A percentile compares a stretch with the other conserved stretches of the same genome.
Conservation (phyloP, 2,113 vertebrate genomes). For the Semicossyphus pulcher region DNA sequence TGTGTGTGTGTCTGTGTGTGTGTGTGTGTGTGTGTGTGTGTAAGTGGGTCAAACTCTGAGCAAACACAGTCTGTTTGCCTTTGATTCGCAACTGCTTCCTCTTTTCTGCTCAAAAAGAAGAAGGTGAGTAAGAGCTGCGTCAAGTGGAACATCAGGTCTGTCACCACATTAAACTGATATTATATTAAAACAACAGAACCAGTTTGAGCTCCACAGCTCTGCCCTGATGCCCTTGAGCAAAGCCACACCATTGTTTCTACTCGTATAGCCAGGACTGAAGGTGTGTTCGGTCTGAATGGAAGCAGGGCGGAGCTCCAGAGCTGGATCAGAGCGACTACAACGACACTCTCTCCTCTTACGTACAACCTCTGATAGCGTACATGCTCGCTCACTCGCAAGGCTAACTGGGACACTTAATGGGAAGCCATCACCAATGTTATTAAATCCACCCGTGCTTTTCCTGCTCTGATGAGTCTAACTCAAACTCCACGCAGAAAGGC, state of each 20-base stretch:
- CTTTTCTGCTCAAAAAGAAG: slow-evolving; percentile 4
- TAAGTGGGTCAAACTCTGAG: background rate
- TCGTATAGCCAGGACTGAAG: background rate
- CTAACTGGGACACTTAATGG: no score
- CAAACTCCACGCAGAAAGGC: no score
- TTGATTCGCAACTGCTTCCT: slow-evolving; percentile 16
- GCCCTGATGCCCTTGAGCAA: slow-evolving; percentile 1
- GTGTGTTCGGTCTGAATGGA: background rate
- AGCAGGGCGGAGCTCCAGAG: background rate
- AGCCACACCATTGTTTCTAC: background rate
- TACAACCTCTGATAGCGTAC: no score
- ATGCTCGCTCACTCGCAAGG: no score
- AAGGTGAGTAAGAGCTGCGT: background rate
- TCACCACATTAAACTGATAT: background rate
- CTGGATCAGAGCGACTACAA: no score
- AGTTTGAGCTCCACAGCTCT: background rate
- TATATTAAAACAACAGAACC: background rate
- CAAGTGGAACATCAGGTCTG: background rate
- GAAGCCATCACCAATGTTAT: no score
- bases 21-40: background rate
- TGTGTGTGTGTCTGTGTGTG: background rate
- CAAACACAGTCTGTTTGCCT: slow-evolving; percentile 8
- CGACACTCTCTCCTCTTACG: no score
- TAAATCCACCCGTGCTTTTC: no score
- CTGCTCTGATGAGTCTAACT: no score